These are phyloP conservation scores for Pseudococcus viburni DNA, from an alignment of 2,888 invertebrate species.

Conservation along the genomic window DNA sequence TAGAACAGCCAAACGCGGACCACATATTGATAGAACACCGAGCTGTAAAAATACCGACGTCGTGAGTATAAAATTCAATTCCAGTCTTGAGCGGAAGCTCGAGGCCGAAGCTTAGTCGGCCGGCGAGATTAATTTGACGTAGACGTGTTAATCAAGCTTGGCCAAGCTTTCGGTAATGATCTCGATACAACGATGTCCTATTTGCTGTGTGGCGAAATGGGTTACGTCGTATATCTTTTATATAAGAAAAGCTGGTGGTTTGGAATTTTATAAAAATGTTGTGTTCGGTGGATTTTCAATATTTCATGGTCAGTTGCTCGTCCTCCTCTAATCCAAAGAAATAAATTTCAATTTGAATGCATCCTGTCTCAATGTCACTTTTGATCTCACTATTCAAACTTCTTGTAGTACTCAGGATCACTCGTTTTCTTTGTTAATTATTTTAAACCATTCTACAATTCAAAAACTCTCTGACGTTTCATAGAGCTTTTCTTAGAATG, in stretches of 20 bases:
- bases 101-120: neutral
- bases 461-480: no score
- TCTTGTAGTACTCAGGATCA: no score
- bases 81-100: neutral
- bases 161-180: neutral
- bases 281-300: no score
- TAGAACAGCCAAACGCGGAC: slow-evolving; percentile 28
- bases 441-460: no score
- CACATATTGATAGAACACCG: slow-evolving; percentile 51
- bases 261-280: neutral
- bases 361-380: no score
- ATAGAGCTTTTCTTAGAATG: no score
- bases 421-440: no score
- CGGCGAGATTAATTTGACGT: neutral
- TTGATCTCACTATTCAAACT: no score
- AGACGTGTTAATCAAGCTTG: slow-evolving; percentile 30
- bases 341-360: no score
- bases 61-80: slow-evolving; percentile 23
- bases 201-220: neutral
- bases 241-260: neutral
- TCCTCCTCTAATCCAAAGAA: no score
- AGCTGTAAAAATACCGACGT: neutral
- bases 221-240: neutral
- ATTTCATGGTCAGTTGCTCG: no score
- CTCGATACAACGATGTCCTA: neutral